A percentile compares a stretch with the other conserved stretches of the same genome.
Conservation (phyloP, 2,888 invertebrate species). For the Parnassius apollo region DNA sequence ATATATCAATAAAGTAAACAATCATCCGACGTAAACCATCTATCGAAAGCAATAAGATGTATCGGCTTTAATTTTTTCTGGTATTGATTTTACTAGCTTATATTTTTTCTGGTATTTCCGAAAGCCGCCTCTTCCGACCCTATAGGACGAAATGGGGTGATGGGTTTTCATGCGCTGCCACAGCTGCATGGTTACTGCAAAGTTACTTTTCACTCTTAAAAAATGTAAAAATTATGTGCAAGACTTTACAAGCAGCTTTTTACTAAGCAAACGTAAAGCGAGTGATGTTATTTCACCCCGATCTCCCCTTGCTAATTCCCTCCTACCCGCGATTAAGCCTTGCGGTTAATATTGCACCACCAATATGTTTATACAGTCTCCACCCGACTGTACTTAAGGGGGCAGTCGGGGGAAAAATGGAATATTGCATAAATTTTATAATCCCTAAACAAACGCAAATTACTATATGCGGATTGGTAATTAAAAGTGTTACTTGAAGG, state of each 20-base stretch:
- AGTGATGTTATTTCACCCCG: constrained; percentile 24
- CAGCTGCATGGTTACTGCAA: no score
- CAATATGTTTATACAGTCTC: constrained; percentile 24
- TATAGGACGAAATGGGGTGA: no score
- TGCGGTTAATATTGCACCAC: constrained; percentile 29
- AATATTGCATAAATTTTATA: constrained; percentile 22
- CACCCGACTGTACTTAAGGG: constrained; percentile 14
- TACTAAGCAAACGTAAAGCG: constrained; percentile 12
- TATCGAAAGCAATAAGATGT: no score
- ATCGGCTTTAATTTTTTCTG: no score
- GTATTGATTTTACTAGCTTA: no score
- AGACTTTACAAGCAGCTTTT: constrained; percentile 14
- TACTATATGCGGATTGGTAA: constrained; percentile 11
- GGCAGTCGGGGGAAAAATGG: constrained; percentile 22
- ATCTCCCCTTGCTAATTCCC: constrained; percentile 25
- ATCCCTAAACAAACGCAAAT: constrained; percentile 18
- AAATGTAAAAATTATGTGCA: no score
- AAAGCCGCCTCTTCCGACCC: no score
- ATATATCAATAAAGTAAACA: no score
- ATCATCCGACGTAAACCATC: no score
- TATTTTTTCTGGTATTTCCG: no score
- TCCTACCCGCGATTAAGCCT: constrained; percentile 25
- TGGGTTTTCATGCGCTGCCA: no score
- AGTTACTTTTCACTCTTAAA: no score
- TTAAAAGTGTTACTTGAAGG: not conserved